These are phyloP conservation scores for Neolamprologus longior DNA, from an alignment of 2,113 vertebrate species.

Conservation along the genomic window DNA sequence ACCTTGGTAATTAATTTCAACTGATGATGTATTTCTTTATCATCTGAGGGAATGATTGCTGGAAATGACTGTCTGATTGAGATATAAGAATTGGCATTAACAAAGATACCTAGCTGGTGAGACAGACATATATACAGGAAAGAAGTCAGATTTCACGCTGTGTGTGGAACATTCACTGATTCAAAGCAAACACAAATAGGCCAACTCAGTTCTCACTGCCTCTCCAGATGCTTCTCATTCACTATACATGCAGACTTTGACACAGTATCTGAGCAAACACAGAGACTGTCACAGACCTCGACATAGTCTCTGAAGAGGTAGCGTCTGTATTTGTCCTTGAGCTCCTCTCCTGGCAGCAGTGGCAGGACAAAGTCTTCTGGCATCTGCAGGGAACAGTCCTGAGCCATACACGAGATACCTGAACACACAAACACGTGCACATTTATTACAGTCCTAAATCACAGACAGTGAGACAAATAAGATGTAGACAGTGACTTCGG, in stretches of 20 bases:
- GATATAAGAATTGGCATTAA: not conserved
- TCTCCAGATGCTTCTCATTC: not conserved
- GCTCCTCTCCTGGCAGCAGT: conserved; percentile 89
- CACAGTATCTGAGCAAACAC: not conserved
- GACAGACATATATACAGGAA: not conserved
- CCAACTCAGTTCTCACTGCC: not conserved
- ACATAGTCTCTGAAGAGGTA: conserved; percentile 99
- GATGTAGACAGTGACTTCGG: not conserved
- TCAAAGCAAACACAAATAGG: not conserved
- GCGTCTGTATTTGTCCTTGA: conserved; percentile 98
- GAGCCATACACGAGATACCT: conserved; percentile 99
- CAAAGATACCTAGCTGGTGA: not conserved
- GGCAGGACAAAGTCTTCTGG: conserved; percentile 97
- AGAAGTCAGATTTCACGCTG: not conserved
- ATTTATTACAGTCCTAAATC: not conserved
- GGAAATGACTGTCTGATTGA: not conserved
- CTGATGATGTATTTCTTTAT: not conserved
- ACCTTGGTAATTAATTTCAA: not conserved
- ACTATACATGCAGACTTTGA: not conserved
- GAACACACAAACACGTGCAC: conserved; percentile 28
- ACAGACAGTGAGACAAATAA: not conserved
- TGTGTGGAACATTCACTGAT: not conserved
- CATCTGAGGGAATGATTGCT: not conserved
- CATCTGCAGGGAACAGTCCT: conserved; percentile 91
- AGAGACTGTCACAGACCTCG: conserved; percentile 70